phyloP scores from a whole-genome alignment of 2,888 invertebrate genomes.

The Timandra comae region DNA sequence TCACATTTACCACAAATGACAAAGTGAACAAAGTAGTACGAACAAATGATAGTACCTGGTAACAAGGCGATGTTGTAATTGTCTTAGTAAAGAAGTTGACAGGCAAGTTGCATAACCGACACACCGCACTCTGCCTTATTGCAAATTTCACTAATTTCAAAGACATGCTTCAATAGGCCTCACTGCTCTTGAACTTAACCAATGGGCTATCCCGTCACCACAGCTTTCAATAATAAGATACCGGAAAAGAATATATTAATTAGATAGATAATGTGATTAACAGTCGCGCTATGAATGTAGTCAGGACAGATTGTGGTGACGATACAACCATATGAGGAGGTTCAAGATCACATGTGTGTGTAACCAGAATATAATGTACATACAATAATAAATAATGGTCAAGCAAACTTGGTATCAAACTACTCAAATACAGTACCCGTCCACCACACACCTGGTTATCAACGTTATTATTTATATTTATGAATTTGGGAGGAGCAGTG shows the following conservation, averaged over 20 bases:
- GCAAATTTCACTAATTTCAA: conserved; percentile 43
- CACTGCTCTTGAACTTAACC: conserved; percentile 26
- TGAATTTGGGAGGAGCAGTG: conserved; percentile 32
- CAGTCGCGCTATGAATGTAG: background rate
- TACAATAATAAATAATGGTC: background rate
- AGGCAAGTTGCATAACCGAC: conserved; percentile 43
- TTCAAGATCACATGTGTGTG: conserved; percentile 27
- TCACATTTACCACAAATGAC: too few relatives aligned
- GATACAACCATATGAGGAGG: conserved; percentile 58
- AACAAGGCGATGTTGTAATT: conserved; percentile 59
- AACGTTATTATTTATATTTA: conserved; percentile 32
- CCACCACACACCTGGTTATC: conserved; percentile 51
- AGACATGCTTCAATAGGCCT: conserved; percentile 61
- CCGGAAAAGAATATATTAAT: conserved; percentile 45
- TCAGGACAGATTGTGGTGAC: conserved; percentile 33
- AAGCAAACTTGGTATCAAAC: conserved; percentile 11
- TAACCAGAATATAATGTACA: conserved; percentile 4
- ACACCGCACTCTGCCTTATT: conserved; percentile 35
- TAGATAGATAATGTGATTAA: background rate
- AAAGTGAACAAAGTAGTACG: too few relatives aligned
- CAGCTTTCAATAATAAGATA: conserved; percentile 39
- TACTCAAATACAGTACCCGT: conserved; percentile 13
- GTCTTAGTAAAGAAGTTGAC: conserved; percentile 47
- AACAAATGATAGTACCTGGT: conserved; percentile 55
- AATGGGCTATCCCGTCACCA: conserved; percentile 62